These are phyloP conservation scores for Sogatella furcifera DNA, from an alignment of 1,140 invertebrate species.

Conservation along the genomic window DNA sequence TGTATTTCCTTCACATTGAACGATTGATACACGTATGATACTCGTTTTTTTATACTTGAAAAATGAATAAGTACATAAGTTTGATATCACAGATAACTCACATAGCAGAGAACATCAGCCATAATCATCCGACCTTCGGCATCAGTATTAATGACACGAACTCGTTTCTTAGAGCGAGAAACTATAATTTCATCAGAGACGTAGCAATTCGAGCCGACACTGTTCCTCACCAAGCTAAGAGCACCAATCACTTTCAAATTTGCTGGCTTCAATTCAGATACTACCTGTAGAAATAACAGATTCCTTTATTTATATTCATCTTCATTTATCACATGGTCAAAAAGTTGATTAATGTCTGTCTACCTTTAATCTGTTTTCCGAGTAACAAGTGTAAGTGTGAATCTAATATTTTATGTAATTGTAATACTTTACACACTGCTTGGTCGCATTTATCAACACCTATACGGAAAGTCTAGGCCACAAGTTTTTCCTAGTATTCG, in stretches of 20 bases:
- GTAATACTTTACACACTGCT: too few species aligned
- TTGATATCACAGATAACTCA: constrained; percentile 27
- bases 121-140: constrained; percentile 93
- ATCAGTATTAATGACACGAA: constrained; percentile 88
- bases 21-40: too few species aligned
- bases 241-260: constrained; percentile 78
- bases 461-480: too few species aligned
- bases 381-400: not conserved
- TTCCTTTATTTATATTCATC: too few species aligned
- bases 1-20: too few species aligned
- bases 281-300: constrained; percentile 8
- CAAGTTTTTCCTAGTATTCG: too few species aligned
- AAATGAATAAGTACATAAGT: too few species aligned
- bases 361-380: too few species aligned
- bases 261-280: constrained; percentile 59
- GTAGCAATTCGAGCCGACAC: constrained; percentile 80
- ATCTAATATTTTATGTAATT: too few species aligned
- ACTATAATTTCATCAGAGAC: constrained; percentile 86
- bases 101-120: constrained; percentile 79
- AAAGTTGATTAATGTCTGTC: not conserved
- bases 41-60: too few species aligned
- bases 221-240: constrained; percentile 83
- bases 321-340: too few species aligned
- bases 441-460: too few species aligned
- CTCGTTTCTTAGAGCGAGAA: constrained; percentile 70